Percentiles rank a stretch among this genome's conserved stretches.
Conservation (phyloP, 37 sponge, comb jelly and placozoan species). For the Spongilla lacustris region DNA sequence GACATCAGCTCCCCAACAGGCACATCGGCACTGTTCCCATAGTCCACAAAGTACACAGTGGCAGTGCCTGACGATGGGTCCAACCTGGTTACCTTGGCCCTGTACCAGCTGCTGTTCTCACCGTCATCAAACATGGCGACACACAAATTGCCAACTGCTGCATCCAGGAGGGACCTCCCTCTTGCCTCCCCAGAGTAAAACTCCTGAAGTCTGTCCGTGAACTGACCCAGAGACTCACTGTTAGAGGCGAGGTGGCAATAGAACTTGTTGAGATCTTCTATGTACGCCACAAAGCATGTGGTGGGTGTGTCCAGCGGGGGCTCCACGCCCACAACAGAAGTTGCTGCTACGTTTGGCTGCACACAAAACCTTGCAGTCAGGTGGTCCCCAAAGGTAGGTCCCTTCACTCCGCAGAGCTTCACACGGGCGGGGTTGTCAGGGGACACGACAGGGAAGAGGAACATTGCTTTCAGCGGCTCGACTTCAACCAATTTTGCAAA, state of each 20-base stretch:
- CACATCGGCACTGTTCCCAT: conserved; percentile 65
- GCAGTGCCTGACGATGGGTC: background rate
- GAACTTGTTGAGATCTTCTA: conserved; percentile 38
- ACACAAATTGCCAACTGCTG: conserved; percentile 55
- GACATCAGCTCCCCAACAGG: conserved; percentile 7
- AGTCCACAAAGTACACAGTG: conserved; percentile 58
- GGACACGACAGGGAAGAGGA: background rate
- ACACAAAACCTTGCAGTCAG: background rate
- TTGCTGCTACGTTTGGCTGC: background rate
- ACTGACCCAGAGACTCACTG: background rate
- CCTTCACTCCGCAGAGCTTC: background rate
- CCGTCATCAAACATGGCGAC: conserved; percentile 71
- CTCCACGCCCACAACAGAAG: background rate
- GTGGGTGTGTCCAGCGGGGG: conserved; percentile 28
- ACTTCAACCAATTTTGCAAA: conserved; percentile 3
- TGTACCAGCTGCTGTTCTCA: conserved; percentile 64
- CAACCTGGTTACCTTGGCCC: conserved; percentile 61
- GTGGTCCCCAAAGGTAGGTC: background rate
- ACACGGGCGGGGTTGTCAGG: conserved; percentile 15
- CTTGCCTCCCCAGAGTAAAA: conserved; percentile 25
- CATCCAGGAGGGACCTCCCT: background rate
- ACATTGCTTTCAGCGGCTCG: background rate
- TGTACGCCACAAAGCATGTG: conserved; percentile 14
- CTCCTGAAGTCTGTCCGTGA: conserved; percentile 41
- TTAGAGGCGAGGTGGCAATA: conserved; percentile 44